phyloP scores from a whole-genome alignment of 2,888 invertebrate species.

The Oeneis ivallda region DNA sequence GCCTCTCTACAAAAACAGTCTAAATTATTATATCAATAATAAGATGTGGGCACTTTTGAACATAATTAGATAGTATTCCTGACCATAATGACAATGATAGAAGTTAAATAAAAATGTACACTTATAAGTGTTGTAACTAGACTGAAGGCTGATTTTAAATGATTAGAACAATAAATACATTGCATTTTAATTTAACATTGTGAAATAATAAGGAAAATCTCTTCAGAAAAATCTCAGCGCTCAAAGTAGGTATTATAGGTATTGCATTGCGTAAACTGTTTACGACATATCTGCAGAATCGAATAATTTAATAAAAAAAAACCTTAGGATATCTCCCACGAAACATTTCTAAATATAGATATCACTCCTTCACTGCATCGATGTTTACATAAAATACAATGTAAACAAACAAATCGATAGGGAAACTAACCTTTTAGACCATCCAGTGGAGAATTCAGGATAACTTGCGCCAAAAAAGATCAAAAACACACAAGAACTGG shows the following conservation, averaged over 20 bases:
- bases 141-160: no score
- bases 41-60: no score
- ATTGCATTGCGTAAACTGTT: constrained; percentile 14
- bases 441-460: constrained; percentile 47
- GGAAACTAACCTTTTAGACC: constrained; percentile 57
- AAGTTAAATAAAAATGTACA: no score
- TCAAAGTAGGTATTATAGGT: background rate
- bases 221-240: background rate
- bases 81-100: no score
- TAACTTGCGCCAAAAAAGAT: constrained; percentile 56
- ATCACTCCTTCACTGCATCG: constrained; percentile 37
- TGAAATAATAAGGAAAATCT: background rate
- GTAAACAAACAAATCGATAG: constrained; percentile 28
- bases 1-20: no score
- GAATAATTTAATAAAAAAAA: constrained; percentile 28
- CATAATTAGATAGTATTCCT: no score
- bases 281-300: constrained; percentile 1
- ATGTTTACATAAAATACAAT: constrained; percentile 38
- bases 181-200: background rate
- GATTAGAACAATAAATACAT: background rate
- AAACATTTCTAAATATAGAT: constrained; percentile 58
- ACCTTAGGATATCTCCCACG: constrained; percentile 23
- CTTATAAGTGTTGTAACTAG: no score
- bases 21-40: no score
- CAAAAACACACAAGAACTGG: constrained; percentile 62